Evolutionary conservation across 2,113 vertebrate genomes (phyloP).

Genomic region (Urocitellus parryii): DNA sequence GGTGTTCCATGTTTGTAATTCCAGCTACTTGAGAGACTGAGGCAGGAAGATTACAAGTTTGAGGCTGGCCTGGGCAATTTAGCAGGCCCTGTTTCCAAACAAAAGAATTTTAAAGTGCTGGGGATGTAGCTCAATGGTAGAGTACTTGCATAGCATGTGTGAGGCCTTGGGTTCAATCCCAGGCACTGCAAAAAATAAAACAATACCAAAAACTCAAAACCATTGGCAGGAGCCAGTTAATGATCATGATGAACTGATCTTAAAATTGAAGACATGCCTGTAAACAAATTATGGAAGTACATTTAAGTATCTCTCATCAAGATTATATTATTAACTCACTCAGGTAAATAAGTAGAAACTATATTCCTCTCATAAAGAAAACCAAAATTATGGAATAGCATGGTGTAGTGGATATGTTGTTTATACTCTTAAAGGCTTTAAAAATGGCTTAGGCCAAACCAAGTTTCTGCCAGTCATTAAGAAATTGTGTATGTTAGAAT

Average conservation of each 20-base stretch:
- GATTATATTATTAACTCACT: neutral
- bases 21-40: neutral
- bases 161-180: neutral
- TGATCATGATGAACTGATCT: neutral
- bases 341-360: neutral
- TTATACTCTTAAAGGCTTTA: neutral
- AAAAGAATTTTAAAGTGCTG: neutral
- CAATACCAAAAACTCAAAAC: neutral
- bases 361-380: constrained; percentile 37
- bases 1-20: neutral
- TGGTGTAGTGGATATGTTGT: neutral
- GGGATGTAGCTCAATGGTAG: neutral
- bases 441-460: neutral
- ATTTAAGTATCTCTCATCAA: neutral
- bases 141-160: neutral
- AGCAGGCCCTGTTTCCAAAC: too few species aligned
- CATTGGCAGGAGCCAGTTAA: neutral
- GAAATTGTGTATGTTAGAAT: constrained; percentile 8
- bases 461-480: neutral
- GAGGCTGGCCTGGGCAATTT: neutral
- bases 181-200: neutral
- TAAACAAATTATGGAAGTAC: neutral
- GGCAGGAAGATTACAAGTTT: neutral
- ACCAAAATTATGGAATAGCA: neutral
- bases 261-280: neutral